phyloP scores from a whole-genome alignment of 2,888 invertebrate genomes.

The Ecdyonurus torrentis region DNA sequence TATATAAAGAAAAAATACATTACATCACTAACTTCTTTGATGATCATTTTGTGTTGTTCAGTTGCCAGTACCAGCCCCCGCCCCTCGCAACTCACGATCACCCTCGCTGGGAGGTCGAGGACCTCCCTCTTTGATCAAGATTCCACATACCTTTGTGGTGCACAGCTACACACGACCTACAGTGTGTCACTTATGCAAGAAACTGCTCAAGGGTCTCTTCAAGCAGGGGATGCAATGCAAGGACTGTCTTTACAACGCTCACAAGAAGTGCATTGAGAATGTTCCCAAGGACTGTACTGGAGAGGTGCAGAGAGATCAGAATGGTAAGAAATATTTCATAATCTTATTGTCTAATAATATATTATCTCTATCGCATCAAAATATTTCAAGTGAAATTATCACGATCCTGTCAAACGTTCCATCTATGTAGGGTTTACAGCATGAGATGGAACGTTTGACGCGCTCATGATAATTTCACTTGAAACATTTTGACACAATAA shows the following conservation, averaged over 20 bases:
- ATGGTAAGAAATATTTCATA: no score
- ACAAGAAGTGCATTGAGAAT: slow-evolving; percentile 82
- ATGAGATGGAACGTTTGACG: no score
- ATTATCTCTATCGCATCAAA: no score
- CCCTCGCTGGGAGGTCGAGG: slow-evolving; percentile 49
- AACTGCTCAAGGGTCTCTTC: slow-evolving; percentile 85
- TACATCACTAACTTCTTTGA: no score
- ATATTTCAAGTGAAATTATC: no score
- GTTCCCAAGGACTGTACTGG: slow-evolving; percentile 82
- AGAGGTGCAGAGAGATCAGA: slow-evolving; percentile 43
- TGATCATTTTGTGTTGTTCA: neutral
- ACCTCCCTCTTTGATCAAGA: slow-evolving; percentile 27
- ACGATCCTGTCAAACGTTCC: no score
- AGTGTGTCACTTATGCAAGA: slow-evolving; percentile 90
- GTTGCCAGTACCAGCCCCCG: slow-evolving; percentile 16
- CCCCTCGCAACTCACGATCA: slow-evolving; percentile 41
- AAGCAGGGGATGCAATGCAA: slow-evolving; percentile 95
- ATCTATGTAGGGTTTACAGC: no score
- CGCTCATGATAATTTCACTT: no score
- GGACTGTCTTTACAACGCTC: slow-evolving; percentile 93
- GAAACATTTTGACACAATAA: no score
- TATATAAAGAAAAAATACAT: no score
- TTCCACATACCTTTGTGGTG: slow-evolving; percentile 93
- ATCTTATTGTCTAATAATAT: no score
- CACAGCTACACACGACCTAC: slow-evolving; percentile 96